A percentile compares a stretch with the other conserved stretches of the same genome.
Evolutionary conservation across 2,113 vertebrate genomes (phyloP).

Genomic region (Porphyrio hochstetteri): DNA sequence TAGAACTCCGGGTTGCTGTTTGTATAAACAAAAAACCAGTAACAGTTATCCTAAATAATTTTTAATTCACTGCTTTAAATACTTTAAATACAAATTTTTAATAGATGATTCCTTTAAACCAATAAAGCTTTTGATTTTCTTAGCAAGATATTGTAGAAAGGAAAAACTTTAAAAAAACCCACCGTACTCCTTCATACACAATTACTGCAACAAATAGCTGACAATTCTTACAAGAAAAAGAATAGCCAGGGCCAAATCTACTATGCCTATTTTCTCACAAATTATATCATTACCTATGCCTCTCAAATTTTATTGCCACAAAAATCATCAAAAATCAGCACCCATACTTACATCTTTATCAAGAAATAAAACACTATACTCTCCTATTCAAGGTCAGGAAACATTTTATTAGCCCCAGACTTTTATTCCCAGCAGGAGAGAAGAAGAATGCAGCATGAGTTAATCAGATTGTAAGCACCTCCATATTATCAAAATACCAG

Average conservation of each 20-base stretch:
- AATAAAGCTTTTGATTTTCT: neutral
- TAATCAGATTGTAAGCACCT: slow-evolving; percentile 35
- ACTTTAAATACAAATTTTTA: neutral
- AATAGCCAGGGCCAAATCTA: neutral
- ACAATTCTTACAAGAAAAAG: neutral
- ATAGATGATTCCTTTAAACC: neutral
- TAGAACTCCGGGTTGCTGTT: neutral
- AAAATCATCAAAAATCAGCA: neutral
- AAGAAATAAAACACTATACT: neutral
- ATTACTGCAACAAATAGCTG: neutral
- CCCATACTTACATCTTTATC: neutral
- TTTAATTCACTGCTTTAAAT: neutral
- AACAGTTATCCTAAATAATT: neutral
- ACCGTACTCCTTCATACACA: neutral
- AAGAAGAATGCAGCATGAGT: neutral
- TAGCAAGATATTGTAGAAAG: neutral
- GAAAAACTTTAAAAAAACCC: neutral
- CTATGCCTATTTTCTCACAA: neutral
- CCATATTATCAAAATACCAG: slow-evolving; percentile 14
- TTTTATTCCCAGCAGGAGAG: neutral
- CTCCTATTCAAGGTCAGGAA: neutral
- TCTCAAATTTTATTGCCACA: neutral
- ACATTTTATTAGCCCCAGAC: slow-evolving; percentile 21
- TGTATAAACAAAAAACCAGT: neutral
- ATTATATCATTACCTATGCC: neutral